phyloP scores from a whole-genome alignment of 1,140 invertebrate species.

The Lepidurus couesii region DNA sequence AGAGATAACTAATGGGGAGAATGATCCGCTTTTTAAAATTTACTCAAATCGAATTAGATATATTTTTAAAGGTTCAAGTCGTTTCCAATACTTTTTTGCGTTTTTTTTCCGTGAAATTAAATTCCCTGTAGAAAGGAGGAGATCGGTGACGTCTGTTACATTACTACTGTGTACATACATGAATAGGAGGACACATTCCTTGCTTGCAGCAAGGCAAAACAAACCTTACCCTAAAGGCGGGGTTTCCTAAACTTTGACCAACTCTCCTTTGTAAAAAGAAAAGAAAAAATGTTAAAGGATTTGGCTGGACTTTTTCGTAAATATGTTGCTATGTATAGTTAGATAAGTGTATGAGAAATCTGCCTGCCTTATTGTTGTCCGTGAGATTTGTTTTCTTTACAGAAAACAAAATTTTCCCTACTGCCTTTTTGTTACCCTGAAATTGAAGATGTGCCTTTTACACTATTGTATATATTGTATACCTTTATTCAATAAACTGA shows the following conservation, averaged over 20 bases:
- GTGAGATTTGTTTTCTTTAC: background rate
- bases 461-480: constrained; percentile 15
- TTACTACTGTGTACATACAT: background rate
- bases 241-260: background rate
- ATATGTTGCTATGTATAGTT: background rate
- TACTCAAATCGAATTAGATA: constrained; percentile 10
- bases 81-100: background rate
- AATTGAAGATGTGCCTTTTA: background rate
- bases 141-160: background rate
- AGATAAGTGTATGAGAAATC: background rate
- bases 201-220: background rate
- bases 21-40: background rate
- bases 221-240: background rate
- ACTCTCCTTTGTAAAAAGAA: background rate
- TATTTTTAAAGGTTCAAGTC: background rate
- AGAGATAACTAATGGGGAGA: background rate
- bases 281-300: background rate
- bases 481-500: background rate
- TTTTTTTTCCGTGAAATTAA: background rate
- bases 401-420: background rate
- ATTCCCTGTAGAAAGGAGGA: background rate
- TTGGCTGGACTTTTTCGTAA: background rate
- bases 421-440: background rate
- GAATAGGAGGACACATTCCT: background rate
- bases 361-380: background rate